A percentile compares a stretch with the other conserved stretches of the same genome.
Conservation (phyloP, 2,797 vertebrate species). For the Poeciliopsis gracilis region DNA sequence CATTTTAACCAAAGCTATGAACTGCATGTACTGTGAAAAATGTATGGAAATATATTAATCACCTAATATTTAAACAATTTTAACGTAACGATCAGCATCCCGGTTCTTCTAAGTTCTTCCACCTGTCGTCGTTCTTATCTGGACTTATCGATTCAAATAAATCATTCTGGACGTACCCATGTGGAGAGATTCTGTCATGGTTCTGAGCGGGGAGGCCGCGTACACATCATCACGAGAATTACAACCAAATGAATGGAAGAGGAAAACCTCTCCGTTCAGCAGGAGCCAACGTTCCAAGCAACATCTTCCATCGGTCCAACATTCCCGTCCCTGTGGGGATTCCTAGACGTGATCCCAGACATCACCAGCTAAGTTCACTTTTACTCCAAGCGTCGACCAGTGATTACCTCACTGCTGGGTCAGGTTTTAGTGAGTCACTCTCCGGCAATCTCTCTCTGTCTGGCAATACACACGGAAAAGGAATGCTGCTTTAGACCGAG, state of each 20-base stretch:
- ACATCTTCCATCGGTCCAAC: slow-evolving; percentile 29
- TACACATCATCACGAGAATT: slow-evolving; percentile 22
- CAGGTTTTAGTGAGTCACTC: slow-evolving; percentile 76
- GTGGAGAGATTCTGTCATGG: slow-evolving; percentile 43
- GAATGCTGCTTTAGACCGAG: slow-evolving; percentile 66
- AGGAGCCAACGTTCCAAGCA: slow-evolving; percentile 4
- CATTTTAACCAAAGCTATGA: background rate
- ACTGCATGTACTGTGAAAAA: background rate
- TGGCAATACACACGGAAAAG: slow-evolving; percentile 66
- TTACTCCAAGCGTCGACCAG: slow-evolving; percentile 66
- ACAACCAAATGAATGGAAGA: slow-evolving; percentile 16
- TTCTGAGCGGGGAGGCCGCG: slow-evolving; percentile 22
- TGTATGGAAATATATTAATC: background rate
- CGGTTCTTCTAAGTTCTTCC: background rate
- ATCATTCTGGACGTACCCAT: background rate
- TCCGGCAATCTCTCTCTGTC: slow-evolving; percentile 70
- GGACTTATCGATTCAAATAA: background rate
- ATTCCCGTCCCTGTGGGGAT: slow-evolving; percentile 61
- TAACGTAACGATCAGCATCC: background rate
- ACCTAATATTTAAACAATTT: background rate
- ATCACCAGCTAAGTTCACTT: slow-evolving; percentile 67
- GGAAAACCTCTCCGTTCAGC: background rate
- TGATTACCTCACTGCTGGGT: slow-evolving; percentile 72
- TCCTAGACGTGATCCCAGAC: slow-evolving; percentile 71
- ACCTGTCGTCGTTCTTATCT: background rate